phyloP scores from a whole-genome alignment of 2,113 vertebrate genomes.

The Proterorhinus semilunaris region DNA sequence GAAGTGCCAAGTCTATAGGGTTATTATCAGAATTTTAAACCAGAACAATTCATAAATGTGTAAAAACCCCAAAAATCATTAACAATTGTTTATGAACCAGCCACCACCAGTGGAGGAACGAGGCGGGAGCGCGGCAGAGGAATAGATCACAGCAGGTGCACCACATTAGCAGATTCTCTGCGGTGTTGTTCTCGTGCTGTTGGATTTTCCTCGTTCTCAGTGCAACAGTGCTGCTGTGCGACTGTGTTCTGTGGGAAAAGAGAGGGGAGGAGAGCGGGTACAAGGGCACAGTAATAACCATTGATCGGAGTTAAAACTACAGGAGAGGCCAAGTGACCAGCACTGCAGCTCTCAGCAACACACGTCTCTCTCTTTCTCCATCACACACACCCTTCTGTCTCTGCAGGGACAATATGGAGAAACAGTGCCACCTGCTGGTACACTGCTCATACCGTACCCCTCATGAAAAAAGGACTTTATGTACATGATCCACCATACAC shows the following conservation, averaged over 20 bases:
- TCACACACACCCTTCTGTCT: constrained; percentile 7
- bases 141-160: constrained; percentile 33
- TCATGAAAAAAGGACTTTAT: too few species aligned
- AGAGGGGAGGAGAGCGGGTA: constrained; percentile 36
- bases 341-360: constrained; percentile 46
- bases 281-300: constrained; percentile 74
- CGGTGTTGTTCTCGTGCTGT: constrained; percentile 4
- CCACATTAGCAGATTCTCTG: constrained; percentile 29
- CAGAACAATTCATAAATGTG: neutral
- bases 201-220: neutral
- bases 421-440: constrained; percentile 75
- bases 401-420: constrained; percentile 34
- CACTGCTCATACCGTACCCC: neutral
- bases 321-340: constrained; percentile 47
- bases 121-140: constrained; percentile 26
- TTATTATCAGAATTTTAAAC: too few species aligned
- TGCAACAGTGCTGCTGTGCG: constrained; percentile 16
- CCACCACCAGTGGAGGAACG: constrained; percentile 18
- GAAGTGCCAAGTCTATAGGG: too few species aligned
- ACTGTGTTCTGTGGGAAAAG: constrained; percentile 7
- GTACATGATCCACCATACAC: too few species aligned
- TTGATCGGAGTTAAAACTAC: constrained; percentile 70
- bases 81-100: neutral
- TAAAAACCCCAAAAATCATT: neutral
- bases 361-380: neutral